A percentile compares a stretch with the other conserved stretches of the same genome.
Conservation (phyloP, 2,797 vertebrate genomes). For the Valencia hispanica region DNA sequence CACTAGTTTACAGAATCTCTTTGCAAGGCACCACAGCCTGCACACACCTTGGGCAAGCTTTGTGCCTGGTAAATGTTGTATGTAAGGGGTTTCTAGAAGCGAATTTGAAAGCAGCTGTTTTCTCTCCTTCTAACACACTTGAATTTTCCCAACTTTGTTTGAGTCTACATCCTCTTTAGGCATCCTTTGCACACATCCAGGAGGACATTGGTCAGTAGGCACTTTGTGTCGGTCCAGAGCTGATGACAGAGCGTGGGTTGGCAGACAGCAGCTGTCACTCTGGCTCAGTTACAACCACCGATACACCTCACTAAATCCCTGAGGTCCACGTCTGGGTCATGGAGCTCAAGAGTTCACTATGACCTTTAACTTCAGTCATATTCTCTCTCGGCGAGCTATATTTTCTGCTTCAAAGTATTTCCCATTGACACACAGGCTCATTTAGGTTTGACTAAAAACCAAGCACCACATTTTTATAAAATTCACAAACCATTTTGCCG, state of each 20-base stretch:
- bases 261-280: constrained; percentile 74
- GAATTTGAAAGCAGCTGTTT: neutral
- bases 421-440: neutral
- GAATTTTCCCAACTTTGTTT: constrained; percentile 16
- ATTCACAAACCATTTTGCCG: neutral
- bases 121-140: neutral
- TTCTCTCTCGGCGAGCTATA: constrained; percentile 9
- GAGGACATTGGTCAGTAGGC: constrained; percentile 64
- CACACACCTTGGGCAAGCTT: constrained; percentile 7
- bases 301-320: constrained; percentile 44
- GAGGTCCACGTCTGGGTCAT: constrained; percentile 67
- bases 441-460: neutral
- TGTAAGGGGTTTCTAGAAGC: neutral
- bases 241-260: constrained; percentile 61
- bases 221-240: constrained; percentile 19
- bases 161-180: constrained; percentile 20
- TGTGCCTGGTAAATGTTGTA: neutral
- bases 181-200: constrained; percentile 61
- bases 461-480: neutral
- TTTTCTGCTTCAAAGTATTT: constrained; percentile 4
- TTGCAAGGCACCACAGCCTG: constrained; percentile 58
- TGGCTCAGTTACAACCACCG: constrained; percentile 62
- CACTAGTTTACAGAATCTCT: constrained; percentile 27
- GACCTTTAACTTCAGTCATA: constrained; percentile 45
- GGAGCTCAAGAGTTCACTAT: constrained; percentile 39